A percentile compares a stretch with the other conserved stretches of the same genome.
These are phyloP conservation scores for Myathropa florea DNA, from an alignment of 2,888 invertebrate genomes.

Conservation along the genomic window DNA sequence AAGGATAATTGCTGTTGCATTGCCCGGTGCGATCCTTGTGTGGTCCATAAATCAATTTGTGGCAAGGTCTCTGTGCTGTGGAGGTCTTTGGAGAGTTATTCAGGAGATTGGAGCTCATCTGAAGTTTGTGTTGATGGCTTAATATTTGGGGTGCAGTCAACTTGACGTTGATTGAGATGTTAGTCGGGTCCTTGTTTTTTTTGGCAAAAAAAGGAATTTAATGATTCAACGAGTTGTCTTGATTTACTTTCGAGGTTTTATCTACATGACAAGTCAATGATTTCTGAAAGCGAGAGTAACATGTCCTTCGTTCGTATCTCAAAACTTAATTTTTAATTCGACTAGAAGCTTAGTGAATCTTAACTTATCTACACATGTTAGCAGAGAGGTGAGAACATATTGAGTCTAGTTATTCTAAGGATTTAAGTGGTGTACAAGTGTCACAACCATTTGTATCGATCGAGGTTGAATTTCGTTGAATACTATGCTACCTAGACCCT, in stretches of 20 bases:
- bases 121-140: conserved; percentile 27
- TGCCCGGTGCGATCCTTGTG: background rate
- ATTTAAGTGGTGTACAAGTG: too few species aligned
- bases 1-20: conserved; percentile 19
- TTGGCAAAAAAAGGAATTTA: background rate
- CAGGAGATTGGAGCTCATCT: background rate
- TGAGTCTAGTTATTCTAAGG: too few species aligned
- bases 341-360: too few species aligned
- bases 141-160: conserved; percentile 17
- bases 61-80: background rate
- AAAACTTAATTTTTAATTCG: too few species aligned
- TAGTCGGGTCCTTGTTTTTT: background rate
- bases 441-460: too few species aligned
- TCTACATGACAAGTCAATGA: background rate
- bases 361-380: too few species aligned
- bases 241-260: background rate
- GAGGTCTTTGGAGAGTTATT: conserved; percentile 1
- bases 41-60: conserved; percentile 39
- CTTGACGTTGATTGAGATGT: background rate
- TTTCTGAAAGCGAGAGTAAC: background rate
- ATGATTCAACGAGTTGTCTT: background rate
- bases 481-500: too few species aligned
- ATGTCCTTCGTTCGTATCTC: background rate
- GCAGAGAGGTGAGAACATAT: too few species aligned
- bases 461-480: too few species aligned